Conservation (phyloP, 2,888 invertebrate genomes). For the Drosophila colorata region DNA sequence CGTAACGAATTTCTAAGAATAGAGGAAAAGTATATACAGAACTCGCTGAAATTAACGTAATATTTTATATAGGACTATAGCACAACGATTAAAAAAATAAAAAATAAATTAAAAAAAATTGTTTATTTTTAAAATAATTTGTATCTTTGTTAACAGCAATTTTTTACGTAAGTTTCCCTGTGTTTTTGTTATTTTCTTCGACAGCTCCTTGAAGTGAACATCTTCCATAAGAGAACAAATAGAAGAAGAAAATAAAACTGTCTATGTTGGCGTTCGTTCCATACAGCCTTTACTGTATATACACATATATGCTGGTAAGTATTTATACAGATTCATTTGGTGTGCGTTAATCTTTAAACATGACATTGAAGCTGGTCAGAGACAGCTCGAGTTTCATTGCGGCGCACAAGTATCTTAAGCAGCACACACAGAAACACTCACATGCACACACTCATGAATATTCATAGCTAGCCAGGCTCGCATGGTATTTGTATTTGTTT, state of each 20-base stretch:
- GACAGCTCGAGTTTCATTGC: constrained; percentile 20
- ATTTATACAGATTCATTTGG: constrained; percentile 30
- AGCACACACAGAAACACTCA: constrained; percentile 12
- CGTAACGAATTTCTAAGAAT: no score
- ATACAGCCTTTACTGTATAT: background rate
- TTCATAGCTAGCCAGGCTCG: constrained; percentile 53
- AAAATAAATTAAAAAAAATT: no score
- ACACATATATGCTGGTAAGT: constrained; percentile 1
- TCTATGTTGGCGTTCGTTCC: background rate
- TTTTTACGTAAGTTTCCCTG: no score
- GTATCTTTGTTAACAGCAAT: no score
- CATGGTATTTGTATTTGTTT: constrained; percentile 48
- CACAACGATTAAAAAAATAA: no score
- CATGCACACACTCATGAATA: constrained; percentile 66
- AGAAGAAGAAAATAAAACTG: background rate
- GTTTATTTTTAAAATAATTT: no score
- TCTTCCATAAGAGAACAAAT: background rate
- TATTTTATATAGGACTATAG: no score
- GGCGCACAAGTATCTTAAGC: constrained; percentile 64
- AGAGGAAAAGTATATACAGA: no score
- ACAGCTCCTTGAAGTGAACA: background rate
- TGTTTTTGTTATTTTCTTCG: background rate
- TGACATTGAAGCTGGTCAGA: constrained; percentile 26
- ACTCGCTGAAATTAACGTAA: no score
- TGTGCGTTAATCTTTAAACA: constrained; percentile 64